Conservation (phyloP, 2,113 vertebrate species). For the Crotalus viridis region DNA sequence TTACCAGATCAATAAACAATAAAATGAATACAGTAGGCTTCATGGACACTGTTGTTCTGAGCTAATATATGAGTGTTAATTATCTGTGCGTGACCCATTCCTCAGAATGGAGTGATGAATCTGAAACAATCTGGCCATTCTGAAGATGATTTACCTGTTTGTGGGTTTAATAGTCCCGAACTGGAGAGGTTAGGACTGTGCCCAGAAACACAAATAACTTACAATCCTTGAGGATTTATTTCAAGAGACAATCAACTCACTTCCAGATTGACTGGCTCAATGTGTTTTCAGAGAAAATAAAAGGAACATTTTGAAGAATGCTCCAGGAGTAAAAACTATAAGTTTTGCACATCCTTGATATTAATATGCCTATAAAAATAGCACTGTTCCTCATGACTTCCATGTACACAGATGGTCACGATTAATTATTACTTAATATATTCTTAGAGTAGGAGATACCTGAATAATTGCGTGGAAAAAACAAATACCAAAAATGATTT, state of each 20-base stretch:
- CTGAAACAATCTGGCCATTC: not conserved
- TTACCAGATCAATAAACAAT: not conserved
- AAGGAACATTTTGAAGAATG: not conserved
- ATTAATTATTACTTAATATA: not conserved
- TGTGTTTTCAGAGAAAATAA: not conserved
- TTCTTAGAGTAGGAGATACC: slow-evolving; percentile 46
- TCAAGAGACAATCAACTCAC: not conserved
- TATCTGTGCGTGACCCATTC: not conserved
- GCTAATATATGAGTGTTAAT: not conserved
- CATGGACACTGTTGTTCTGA: not conserved
- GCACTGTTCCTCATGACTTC: not conserved
- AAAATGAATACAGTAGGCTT: not conserved
- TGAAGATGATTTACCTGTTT: not conserved
- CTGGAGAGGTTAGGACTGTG: not conserved
- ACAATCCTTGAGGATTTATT: not conserved
- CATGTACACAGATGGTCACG: not conserved
- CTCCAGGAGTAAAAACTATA: not conserved
- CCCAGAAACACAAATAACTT: not conserved
- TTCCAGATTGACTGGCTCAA: not conserved
- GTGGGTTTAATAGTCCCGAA: not conserved
- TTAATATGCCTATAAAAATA: not conserved
- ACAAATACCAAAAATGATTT: slow-evolving; percentile 76
- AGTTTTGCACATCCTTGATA: not conserved
- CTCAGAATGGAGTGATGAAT: not conserved
- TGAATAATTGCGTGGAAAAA: slow-evolving; percentile 81